These are phyloP conservation scores for Tenthredo distinguenda DNA, from an alignment of 2,888 invertebrate species.

Conservation along the genomic window DNA sequence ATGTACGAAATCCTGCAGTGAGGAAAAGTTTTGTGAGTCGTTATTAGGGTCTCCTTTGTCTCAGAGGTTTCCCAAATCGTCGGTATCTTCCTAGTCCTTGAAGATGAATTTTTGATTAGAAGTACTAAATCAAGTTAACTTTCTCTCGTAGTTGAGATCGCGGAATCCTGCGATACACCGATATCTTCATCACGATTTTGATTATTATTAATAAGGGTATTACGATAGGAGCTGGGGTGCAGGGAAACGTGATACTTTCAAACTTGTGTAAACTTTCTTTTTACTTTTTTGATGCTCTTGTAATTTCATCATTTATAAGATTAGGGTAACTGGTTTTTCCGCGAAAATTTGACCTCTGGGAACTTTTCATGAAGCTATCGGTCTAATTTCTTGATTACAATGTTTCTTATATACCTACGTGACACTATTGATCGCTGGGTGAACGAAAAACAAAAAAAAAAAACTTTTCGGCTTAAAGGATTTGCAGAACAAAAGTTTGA, in stretches of 20 bases:
- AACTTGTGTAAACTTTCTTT: not conserved
- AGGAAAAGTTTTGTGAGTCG: not conserved
- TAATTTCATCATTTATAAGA: conserved; percentile 8
- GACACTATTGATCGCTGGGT: conserved; percentile 45
- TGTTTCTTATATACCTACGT: conserved; percentile 18
- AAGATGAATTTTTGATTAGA: not conserved
- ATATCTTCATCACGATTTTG: not conserved
- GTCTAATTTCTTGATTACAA: conserved; percentile 30
- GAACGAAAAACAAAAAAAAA: conserved; percentile 14
- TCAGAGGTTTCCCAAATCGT: not conserved
- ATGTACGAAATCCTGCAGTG: not conserved
- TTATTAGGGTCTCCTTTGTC: not conserved
- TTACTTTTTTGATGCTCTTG: not conserved
- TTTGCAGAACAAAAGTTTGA: conserved; percentile 47
- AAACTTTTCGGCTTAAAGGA: conserved; percentile 42
- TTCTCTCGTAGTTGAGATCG: not conserved
- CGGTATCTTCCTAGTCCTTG: not conserved
- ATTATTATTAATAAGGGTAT: not conserved
- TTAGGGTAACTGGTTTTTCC: not conserved
- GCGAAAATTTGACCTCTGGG: not conserved
- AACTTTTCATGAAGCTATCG: not conserved
- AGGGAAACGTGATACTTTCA: not conserved
- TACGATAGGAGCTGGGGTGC: not conserved
- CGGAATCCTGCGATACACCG: not conserved
- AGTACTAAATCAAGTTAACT: not conserved